Percentiles rank a stretch among this genome's conserved stretches.
These are phyloP conservation scores for Cataglyphis hispanica DNA, from an alignment of 1,140 invertebrate genomes.

Conservation along the genomic window DNA sequence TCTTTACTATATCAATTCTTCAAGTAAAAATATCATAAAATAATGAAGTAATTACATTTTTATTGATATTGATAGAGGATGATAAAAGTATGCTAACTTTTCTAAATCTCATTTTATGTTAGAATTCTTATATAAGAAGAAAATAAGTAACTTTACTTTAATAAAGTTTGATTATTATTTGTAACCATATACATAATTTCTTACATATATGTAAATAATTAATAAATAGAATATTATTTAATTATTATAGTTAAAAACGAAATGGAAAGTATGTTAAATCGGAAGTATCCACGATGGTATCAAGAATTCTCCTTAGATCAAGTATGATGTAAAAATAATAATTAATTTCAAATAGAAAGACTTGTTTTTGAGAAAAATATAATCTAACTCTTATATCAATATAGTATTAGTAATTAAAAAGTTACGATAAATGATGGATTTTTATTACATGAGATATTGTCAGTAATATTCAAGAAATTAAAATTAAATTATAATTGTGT, in stretches of 20 bases:
- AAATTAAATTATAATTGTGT: background rate
- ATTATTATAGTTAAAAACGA: background rate
- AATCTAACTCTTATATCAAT: background rate
- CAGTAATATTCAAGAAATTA: background rate
- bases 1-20: slow-evolving; percentile 9
- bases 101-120: background rate
- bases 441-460: slow-evolving; percentile 19
- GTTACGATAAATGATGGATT: background rate
- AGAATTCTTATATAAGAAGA: background rate
- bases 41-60: too few relatives aligned
- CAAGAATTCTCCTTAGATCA: slow-evolving; percentile 82
- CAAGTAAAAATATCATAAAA: background rate
- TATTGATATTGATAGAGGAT: too few relatives aligned
- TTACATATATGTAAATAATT: background rate
- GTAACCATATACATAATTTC: background rate
- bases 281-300: slow-evolving; percentile 80
- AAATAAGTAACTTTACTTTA: background rate
- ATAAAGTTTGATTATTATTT: background rate
- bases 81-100: too few relatives aligned
- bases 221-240: slow-evolving; percentile 21
- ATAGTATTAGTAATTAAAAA: slow-evolving; percentile 7
- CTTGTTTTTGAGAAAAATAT: background rate
- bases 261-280: background rate
- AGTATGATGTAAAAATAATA: slow-evolving; percentile 70
- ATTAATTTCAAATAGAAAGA: background rate